Evolutionary conservation across 1,140 invertebrate genomes (phyloP).

Genomic region (Papilio helenus): DNA sequence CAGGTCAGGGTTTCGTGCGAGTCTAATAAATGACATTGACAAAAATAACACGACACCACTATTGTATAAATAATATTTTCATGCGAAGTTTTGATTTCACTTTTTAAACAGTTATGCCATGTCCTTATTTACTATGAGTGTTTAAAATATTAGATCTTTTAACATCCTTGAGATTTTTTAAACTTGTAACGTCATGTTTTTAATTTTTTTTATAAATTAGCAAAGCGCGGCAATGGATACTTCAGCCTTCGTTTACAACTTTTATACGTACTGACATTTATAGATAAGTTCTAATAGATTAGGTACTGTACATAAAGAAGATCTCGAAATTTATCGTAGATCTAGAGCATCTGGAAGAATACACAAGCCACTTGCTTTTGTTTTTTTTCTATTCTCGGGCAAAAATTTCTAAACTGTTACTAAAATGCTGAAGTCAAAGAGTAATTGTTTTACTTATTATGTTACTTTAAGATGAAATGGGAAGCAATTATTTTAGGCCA

Average conservation of each 20-base stretch:
- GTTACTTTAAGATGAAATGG: too few relatives aligned
- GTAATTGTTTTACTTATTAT: too few relatives aligned
- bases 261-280: background rate
- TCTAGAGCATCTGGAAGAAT: too few relatives aligned
- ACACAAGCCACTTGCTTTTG: too few relatives aligned
- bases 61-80: background rate
- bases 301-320: background rate
- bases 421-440: too few relatives aligned
- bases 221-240: too few relatives aligned
- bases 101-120: background rate
- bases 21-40: constrained; percentile 13
- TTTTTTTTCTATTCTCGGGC: too few relatives aligned
- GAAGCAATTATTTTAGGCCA: too few relatives aligned
- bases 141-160: background rate
- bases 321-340: too few relatives aligned
- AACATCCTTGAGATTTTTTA: background rate
- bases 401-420: too few relatives aligned
- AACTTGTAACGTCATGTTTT: too few relatives aligned
- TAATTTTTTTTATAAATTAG: too few relatives aligned
- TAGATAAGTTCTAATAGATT: background rate
- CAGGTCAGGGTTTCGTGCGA: constrained; percentile 6
- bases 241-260: background rate
- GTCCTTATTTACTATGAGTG: background rate
- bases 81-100: background rate
- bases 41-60: constrained; percentile 4